phyloP scores from a whole-genome alignment of 2,888 invertebrate species.

The Conomelus anceps region DNA sequence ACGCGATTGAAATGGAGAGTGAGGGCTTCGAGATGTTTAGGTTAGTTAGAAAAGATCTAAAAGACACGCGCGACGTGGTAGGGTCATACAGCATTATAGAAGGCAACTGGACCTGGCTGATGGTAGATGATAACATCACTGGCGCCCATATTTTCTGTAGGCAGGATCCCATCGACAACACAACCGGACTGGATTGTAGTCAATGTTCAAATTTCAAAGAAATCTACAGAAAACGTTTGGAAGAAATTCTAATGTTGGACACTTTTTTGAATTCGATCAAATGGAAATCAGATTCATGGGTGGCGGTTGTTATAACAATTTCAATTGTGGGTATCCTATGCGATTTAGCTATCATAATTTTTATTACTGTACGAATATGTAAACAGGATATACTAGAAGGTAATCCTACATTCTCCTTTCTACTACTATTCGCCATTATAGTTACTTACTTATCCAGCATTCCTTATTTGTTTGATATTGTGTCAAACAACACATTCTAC shows the following conservation, averaged over 20 bases:
- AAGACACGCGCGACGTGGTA: conserved; percentile 3
- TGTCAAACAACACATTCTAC: conserved; percentile 32
- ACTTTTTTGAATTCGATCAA: conserved; percentile 16
- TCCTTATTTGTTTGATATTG: conserved; percentile 43
- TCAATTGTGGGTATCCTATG: conserved; percentile 59
- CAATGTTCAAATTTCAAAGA: conserved; percentile 28
- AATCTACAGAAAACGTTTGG: conserved; percentile 26
- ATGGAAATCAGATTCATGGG: conserved; percentile 46
- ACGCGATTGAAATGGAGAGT: conserved; percentile 17
- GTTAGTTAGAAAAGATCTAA: conserved; percentile 19
- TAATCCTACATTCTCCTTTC: conserved; percentile 50
- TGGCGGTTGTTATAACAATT: conserved; percentile 56
- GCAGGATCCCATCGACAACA: conserved; percentile 23
- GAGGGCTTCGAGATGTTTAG: conserved; percentile 26
- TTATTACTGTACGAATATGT: conserved; percentile 57
- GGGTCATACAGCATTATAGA: conserved; percentile 20
- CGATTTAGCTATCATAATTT: conserved; percentile 56
- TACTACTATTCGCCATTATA: conserved; percentile 44
- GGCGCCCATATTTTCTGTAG: conserved; percentile 20
- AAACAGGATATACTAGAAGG: conserved; percentile 60
- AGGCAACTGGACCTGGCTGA: conserved; percentile 15
- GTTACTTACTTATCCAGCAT: conserved; percentile 43
- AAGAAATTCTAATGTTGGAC: conserved; percentile 11
- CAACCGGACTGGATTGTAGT: conserved; percentile 28
- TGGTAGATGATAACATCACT: conserved; percentile 20